Conservation (phyloP, 1,140 invertebrate genomes). For the Drosophila leontia region DNA sequence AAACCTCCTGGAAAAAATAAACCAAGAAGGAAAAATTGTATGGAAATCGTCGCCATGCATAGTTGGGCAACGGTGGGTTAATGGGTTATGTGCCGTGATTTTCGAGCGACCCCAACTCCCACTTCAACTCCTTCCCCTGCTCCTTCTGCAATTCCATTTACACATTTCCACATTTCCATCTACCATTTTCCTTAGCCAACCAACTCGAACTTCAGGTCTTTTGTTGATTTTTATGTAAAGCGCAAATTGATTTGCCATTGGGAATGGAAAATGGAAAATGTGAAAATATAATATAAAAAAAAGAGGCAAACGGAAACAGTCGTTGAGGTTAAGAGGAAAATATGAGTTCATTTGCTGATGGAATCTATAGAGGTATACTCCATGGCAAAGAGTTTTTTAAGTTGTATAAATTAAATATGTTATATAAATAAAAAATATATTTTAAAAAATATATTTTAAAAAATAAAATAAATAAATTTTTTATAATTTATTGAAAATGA, state of each 20-base stretch:
- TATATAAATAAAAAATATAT: no score
- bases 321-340: constrained; percentile 24
- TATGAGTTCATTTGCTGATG: constrained; percentile 1
- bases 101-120: constrained; percentile 23
- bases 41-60: constrained; percentile 60
- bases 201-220: constrained; percentile 34
- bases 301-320: constrained; percentile 16
- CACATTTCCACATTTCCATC: constrained; percentile 7
- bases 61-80: constrained; percentile 69
- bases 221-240: constrained; percentile 76
- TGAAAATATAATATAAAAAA: background rate
- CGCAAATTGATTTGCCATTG: constrained; percentile 76
- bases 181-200: constrained; percentile 22
- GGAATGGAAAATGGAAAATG: constrained; percentile 34
- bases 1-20: constrained; percentile 10
- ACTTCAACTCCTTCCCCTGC: background rate
- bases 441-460: no score
- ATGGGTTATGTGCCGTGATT: constrained; percentile 80
- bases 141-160: constrained; percentile 1
- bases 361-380: background rate
- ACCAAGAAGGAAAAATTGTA: constrained; percentile 58
- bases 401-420: background rate
- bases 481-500: no score
- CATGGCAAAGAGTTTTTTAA: no score
- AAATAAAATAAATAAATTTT: no score